Conservation (phyloP, 2,797 vertebrate species). For the Rhabdomys pumilio region DNA sequence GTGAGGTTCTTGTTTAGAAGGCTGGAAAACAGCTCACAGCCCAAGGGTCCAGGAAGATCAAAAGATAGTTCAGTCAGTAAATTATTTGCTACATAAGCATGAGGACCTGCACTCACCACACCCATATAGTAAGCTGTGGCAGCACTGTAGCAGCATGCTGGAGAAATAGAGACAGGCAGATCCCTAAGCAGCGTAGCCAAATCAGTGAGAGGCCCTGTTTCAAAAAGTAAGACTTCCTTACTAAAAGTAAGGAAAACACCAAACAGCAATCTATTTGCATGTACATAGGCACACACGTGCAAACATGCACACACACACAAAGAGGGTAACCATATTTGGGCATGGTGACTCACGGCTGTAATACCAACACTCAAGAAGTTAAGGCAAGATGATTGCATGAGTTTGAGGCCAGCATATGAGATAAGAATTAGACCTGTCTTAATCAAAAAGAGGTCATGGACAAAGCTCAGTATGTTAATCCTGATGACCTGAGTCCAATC, state of each 20-base stretch:
- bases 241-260: neutral
- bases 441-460: neutral
- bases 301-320: neutral
- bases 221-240: too few relatives aligned
- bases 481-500: neutral
- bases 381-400: neutral
- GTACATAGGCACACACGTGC: neutral
- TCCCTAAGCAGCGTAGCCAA: neutral
- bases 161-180: too few relatives aligned
- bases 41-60: neutral
- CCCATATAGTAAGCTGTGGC: neutral
- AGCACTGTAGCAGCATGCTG: neutral
- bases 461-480: neutral
- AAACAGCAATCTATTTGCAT: neutral
- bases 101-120: neutral
- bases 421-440: neutral
- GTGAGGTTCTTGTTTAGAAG: constrained; percentile 76
- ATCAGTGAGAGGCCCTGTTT: too few relatives aligned
- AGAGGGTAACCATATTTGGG: neutral
- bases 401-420: neutral
- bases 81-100: neutral
- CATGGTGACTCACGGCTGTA: neutral
- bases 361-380: neutral
- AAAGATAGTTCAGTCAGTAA: neutral
- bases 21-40: constrained; percentile 63